Percentiles rank a stretch among this genome's conserved stretches.
Evolutionary conservation across 1,140 invertebrate genomes (phyloP).

Genomic region (Pachypsylla venusta): DNA sequence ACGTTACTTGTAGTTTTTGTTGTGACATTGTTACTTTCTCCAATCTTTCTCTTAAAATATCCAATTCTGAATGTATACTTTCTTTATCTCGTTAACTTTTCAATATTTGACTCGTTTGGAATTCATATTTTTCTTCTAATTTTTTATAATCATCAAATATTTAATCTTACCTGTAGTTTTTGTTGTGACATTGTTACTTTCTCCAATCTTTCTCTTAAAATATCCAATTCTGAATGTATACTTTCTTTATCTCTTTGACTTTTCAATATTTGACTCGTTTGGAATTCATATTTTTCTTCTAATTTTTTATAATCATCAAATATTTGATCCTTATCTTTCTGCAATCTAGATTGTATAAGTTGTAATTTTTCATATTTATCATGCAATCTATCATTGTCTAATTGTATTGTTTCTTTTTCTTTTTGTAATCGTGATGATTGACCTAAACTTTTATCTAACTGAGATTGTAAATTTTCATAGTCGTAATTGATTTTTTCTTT

Average conservation of each 20-base stretch:
- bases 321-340: constrained; percentile 65
- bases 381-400: constrained; percentile 67
- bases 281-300: constrained; percentile 61
- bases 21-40: constrained; percentile 70
- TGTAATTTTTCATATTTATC: constrained; percentile 78
- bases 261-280: constrained; percentile 61
- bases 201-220: constrained; percentile 73
- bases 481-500: constrained; percentile 79
- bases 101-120: constrained; percentile 55
- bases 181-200: constrained; percentile 68
- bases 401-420: constrained; percentile 66
- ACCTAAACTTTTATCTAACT: constrained; percentile 74
- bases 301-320: constrained; percentile 64
- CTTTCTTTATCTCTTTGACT: constrained; percentile 72
- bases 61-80: constrained; percentile 64
- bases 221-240: constrained; percentile 64
- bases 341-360: constrained; percentile 40
- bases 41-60: constrained; percentile 70
- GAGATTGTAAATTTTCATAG: constrained; percentile 74
- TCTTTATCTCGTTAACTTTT: constrained; percentile 75
- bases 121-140: constrained; percentile 61
- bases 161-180: constrained; percentile 50
- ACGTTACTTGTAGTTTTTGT: constrained; percentile 58
- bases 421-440: constrained; percentile 74
- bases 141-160: constrained; percentile 58